These are phyloP conservation scores for Thecophora atra DNA, from an alignment of 2,888 invertebrate species.

Conservation along the genomic window DNA sequence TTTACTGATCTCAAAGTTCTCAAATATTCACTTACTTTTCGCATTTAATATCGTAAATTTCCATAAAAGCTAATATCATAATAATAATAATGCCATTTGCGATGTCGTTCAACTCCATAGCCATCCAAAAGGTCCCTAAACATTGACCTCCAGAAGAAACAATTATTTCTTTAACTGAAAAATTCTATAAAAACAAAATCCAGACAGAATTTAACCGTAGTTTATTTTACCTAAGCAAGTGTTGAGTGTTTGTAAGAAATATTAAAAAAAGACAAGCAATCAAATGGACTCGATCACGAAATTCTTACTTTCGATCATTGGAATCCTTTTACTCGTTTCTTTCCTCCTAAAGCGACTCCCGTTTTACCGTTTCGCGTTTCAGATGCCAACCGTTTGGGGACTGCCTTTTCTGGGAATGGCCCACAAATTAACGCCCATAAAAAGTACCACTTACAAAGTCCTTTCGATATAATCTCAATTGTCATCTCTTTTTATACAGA, in stretches of 20 bases:
- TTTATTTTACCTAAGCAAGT: not conserved
- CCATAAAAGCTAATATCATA: not conserved
- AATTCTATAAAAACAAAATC: not conserved
- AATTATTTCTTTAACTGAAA: not conserved
- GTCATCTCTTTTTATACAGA: not conserved
- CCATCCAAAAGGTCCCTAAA: not conserved
- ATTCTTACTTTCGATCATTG: not conserved
- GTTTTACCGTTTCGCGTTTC: constrained; percentile 8
- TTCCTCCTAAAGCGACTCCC: not conserved
- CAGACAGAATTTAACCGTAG: not conserved
- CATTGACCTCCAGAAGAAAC: not conserved
- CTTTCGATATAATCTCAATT: not conserved
- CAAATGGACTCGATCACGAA: not conserved
- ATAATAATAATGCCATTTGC: not conserved
- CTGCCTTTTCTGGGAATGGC: constrained; percentile 37
- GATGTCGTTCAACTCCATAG: not conserved
- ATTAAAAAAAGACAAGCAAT: not conserved
- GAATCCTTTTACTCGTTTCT: not conserved
- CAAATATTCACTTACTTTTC: not conserved
- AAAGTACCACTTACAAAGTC: constrained; percentile 27
- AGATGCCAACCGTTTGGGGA: constrained; percentile 36
- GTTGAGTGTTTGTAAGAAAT: not conserved
- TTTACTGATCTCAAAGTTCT: not conserved
- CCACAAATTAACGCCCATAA: constrained; percentile 28
- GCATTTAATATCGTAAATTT: not conserved